A percentile compares a stretch with the other conserved stretches of the same genome.
These are phyloP conservation scores for Phataginus tricuspis DNA, from an alignment of 2,797 vertebrate species.

Conservation along the genomic window DNA sequence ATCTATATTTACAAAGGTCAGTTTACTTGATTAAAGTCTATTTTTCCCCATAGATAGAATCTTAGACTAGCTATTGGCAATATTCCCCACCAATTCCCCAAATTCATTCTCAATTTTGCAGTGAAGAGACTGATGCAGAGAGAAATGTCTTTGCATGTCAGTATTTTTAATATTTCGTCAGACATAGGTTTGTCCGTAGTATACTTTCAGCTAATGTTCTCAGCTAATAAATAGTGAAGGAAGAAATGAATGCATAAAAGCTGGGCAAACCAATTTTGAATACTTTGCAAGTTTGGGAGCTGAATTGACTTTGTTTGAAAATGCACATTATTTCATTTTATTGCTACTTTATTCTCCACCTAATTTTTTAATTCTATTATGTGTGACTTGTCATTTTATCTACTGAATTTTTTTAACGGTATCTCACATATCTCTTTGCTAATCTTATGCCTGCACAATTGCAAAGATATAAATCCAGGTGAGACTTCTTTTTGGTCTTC, in stretches of 20 bases:
- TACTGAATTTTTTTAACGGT: background rate
- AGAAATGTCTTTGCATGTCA: background rate
- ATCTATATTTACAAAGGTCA: background rate
- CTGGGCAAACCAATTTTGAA: background rate
- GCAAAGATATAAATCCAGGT: background rate
- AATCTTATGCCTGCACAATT: background rate
- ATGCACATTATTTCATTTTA: background rate
- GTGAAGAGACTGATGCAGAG: background rate
- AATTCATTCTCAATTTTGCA: slow-evolving; percentile 12
- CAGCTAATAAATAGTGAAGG: background rate
- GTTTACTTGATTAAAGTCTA: background rate
- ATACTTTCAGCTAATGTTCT: background rate
- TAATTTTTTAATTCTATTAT: background rate
- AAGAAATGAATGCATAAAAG: background rate
- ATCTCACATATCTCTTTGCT: background rate
- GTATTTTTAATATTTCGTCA: background rate
- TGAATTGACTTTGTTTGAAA: background rate
- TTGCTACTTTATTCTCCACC: background rate
- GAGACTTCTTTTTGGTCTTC: background rate
- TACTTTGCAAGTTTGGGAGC: background rate
- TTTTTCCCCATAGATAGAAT: background rate
- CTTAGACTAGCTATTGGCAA: background rate
- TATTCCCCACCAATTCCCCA: background rate
- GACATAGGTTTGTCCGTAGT: background rate
- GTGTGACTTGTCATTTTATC: background rate